A percentile compares a stretch with the other conserved stretches of the same genome.
These are phyloP conservation scores for Lasioglossum albipes DNA, from an alignment of 1,140 invertebrate species.

Conservation along the genomic window DNA sequence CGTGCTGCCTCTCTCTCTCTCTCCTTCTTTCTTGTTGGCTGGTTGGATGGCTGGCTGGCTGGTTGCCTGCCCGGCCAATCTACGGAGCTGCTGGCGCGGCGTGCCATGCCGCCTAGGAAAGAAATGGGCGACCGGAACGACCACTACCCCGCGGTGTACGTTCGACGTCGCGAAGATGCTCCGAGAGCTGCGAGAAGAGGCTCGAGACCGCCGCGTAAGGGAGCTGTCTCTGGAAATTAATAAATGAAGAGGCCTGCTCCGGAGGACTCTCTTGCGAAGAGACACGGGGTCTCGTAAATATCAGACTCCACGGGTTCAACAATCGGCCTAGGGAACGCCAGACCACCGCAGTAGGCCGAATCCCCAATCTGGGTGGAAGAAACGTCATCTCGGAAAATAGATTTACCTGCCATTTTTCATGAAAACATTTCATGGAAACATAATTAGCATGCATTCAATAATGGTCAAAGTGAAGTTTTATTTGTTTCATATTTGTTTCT, in stretches of 20 bases:
- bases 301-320: background rate
- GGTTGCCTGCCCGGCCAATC: conserved; percentile 53
- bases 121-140: conserved; percentile 44
- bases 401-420: no score
- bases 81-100: conserved; percentile 4
- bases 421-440: no score
- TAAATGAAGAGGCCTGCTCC: conserved; percentile 8
- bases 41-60: conserved; percentile 52
- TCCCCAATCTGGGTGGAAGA: no score
- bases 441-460: no score
- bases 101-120: conserved; percentile 22
- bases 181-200: background rate
- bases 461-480: no score
- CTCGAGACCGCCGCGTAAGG: conserved; percentile 1
- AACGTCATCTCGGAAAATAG: no score
- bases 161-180: conserved; percentile 25
- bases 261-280: background rate
- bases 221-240: conserved; percentile 30
- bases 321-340: background rate
- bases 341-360: no score
- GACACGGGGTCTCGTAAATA: background rate
- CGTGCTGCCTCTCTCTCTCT: background rate
- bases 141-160: conserved; percentile 6
- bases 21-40: background rate
- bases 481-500: no score